Evolutionary conservation across 2,888 invertebrate genomes (phyloP).

Genomic region (Elgonia sp.): DNA sequence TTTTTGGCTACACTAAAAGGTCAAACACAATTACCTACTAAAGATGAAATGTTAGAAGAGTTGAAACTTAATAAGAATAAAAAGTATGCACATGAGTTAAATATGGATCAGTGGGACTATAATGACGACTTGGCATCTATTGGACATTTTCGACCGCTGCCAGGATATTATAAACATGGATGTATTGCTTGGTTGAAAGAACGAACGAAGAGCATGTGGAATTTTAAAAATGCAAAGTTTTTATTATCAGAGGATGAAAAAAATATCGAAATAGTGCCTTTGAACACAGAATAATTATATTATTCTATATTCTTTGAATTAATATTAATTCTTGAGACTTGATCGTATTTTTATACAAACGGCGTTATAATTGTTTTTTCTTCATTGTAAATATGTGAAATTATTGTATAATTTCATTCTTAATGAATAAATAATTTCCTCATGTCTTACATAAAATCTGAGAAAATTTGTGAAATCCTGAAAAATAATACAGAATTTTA

Average conservation of each 20-base stretch:
- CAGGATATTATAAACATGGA: conserved; percentile 83
- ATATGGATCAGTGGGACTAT: conserved; percentile 86
- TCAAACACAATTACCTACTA: conserved; percentile 89
- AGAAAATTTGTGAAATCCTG: too few relatives aligned
- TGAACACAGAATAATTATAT: background rate
- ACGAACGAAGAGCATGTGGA: conserved; percentile 75
- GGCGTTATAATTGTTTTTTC: too few relatives aligned
- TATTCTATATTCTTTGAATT: too few relatives aligned
- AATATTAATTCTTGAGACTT: too few relatives aligned
- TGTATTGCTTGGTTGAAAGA: conserved; percentile 77
- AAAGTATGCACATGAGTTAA: conserved; percentile 86
- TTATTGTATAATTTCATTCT: too few relatives aligned
- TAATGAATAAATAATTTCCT: too few relatives aligned
- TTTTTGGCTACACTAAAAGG: conserved; percentile 89
- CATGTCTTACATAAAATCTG: too few relatives aligned
- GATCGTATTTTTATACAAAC: too few relatives aligned
- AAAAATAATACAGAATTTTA: too few relatives aligned
- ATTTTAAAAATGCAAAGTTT: conserved; percentile 81
- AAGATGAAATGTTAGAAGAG: conserved; percentile 89
- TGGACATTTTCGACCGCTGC: conserved; percentile 84
- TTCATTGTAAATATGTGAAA: too few relatives aligned
- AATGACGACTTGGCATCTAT: conserved; percentile 86
- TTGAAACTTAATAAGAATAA: conserved; percentile 88
- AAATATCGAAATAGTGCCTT: conserved; percentile 60
- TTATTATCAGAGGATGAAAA: conserved; percentile 79